Percentiles rank a stretch among this genome's conserved stretches.
phyloP scores from a whole-genome alignment of 2,888 invertebrate species.

The Orchestes rusci region DNA sequence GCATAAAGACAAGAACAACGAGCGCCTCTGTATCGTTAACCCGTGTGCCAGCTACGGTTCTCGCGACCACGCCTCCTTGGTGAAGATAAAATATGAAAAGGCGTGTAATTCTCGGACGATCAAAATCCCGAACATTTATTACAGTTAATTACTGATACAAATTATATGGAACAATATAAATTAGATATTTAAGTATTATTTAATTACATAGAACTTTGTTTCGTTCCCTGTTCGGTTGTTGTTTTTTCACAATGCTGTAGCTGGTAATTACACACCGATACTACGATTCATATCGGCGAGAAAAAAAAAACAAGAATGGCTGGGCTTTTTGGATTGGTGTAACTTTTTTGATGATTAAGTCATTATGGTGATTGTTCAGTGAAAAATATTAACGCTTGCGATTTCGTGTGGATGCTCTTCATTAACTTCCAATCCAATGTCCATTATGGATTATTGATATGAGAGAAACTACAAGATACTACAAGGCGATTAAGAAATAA shows the following conservation, averaged over 20 bases:
- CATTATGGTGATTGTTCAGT: too few species aligned
- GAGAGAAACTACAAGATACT: too few species aligned
- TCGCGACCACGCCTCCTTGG: slow-evolving; percentile 18
- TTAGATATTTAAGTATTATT: slow-evolving; percentile 44
- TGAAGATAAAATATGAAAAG: slow-evolving; percentile 35
- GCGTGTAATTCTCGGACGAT: slow-evolving; percentile 33
- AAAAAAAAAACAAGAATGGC: too few species aligned
- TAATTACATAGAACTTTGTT: slow-evolving; percentile 36
- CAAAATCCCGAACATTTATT: slow-evolving; percentile 35
- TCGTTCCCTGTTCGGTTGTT: background rate
- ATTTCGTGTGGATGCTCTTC: too few species aligned
- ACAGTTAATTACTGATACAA: slow-evolving; percentile 40
- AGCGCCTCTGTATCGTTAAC: slow-evolving; percentile 18
- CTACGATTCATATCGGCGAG: background rate
- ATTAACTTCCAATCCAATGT: too few species aligned
- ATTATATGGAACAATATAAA: slow-evolving; percentile 44
- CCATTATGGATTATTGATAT: too few species aligned
- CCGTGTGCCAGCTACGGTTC: background rate
- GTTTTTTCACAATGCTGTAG: background rate
- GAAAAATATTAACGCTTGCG: too few species aligned
- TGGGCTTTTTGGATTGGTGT: too few species aligned
- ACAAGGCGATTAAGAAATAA: too few species aligned
- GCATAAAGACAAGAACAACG: slow-evolving; percentile 3
- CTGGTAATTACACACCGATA: background rate
- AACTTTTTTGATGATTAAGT: too few species aligned